phyloP scores from a whole-genome alignment of 2,888 invertebrate genomes.

The Cactoblastis cactorum region DNA sequence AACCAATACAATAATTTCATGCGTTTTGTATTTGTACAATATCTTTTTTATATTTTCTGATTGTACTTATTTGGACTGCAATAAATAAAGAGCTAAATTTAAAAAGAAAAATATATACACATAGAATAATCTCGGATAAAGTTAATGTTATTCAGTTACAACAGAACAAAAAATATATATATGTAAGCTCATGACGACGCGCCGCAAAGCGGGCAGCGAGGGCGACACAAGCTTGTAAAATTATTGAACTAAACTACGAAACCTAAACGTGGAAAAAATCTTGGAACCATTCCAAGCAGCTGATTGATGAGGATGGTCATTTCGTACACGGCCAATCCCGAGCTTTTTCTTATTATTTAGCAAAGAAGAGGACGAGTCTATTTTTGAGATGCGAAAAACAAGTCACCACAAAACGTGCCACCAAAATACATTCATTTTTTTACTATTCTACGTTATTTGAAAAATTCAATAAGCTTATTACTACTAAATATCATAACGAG shows the following conservation, averaged over 20 bases:
- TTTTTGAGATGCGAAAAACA: conserved; percentile 75
- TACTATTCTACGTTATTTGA: too few species aligned
- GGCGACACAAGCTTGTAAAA: conserved; percentile 59
- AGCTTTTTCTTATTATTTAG: conserved; percentile 79
- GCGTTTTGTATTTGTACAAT: too few species aligned
- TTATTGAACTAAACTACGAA: conserved; percentile 73
- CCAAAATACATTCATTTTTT: conserved; percentile 25
- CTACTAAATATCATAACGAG: too few species aligned
- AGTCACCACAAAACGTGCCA: conserved; percentile 63
- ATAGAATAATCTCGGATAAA: too few species aligned
- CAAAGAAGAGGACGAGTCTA: conserved; percentile 74
- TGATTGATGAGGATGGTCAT: conserved; percentile 80
- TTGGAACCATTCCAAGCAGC: conserved; percentile 76
- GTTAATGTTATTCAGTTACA: neutral
- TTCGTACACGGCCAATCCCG: conserved; percentile 78
- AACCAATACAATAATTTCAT: too few species aligned
- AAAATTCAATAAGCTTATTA: too few species aligned
- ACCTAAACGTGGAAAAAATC: conserved; percentile 78
- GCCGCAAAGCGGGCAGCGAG: conserved; percentile 36
- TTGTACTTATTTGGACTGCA: too few species aligned
- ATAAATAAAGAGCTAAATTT: too few species aligned
- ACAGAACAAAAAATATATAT: conserved; percentile 3
- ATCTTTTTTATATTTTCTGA: too few species aligned
- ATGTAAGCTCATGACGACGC: conserved; percentile 10
- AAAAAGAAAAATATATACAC: too few species aligned